phyloP scores from a whole-genome alignment of 2,113 vertebrate species.

The Trematomus loennbergii region DNA sequence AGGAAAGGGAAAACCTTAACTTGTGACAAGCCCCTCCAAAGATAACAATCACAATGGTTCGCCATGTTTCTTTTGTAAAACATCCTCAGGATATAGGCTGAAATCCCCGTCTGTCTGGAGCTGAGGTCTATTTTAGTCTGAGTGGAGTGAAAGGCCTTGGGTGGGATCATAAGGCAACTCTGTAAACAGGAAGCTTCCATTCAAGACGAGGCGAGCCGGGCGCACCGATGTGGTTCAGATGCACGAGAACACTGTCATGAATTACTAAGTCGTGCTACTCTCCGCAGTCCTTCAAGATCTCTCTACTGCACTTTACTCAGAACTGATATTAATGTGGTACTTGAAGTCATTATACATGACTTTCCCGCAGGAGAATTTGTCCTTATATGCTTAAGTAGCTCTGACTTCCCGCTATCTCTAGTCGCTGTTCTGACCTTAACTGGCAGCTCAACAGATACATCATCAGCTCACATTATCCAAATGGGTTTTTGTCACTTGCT shows the following conservation, averaged over 20 bases:
- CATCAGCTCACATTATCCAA: slow-evolving; percentile 19
- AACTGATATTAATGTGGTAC: neutral
- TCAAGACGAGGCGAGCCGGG: slow-evolving; percentile 31
- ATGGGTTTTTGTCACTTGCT: slow-evolving; percentile 1
- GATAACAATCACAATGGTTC: slow-evolving; percentile 67
- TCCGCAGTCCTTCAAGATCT: neutral
- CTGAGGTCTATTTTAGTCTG: slow-evolving; percentile 58
- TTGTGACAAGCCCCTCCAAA: slow-evolving; percentile 26
- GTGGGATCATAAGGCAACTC: slow-evolving; percentile 66
- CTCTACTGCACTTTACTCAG: neutral
- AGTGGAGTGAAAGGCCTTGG: slow-evolving; percentile 66
- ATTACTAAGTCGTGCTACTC: neutral
- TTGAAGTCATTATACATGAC: neutral
- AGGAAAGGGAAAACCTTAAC: slow-evolving; percentile 39
- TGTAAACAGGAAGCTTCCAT: slow-evolving; percentile 81
- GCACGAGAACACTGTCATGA: no score
- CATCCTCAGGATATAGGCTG: slow-evolving; percentile 82
- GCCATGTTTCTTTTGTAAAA: slow-evolving; percentile 73
- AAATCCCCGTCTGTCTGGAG: slow-evolving; percentile 65
- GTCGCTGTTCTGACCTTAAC: slow-evolving; percentile 16
- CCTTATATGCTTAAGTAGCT: slow-evolving; percentile 18
- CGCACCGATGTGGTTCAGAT: neutral
- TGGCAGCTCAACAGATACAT: slow-evolving; percentile 37
- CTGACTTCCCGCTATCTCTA: slow-evolving; percentile 5
- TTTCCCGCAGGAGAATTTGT: neutral